phyloP scores from a whole-genome alignment of 2,888 invertebrate genomes.

The Therioaphis trifolii region DNA sequence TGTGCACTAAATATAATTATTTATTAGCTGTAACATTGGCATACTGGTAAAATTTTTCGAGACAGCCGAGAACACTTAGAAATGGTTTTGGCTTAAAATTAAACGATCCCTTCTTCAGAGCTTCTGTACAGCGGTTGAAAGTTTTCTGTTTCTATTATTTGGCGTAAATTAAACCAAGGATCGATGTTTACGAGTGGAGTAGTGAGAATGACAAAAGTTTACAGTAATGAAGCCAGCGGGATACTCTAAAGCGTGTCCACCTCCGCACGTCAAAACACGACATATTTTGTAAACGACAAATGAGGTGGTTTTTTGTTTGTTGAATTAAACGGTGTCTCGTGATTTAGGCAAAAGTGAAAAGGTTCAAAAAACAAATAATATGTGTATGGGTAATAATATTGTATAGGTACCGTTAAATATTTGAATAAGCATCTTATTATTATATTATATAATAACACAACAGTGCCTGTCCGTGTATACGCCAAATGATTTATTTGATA shows the following conservation, averaged over 20 bases:
- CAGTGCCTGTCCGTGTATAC: too few species aligned
- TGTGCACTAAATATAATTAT: too few species aligned
- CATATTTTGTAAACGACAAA: slow-evolving; percentile 16
- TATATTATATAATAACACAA: too few species aligned
- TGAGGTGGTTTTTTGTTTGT: background rate
- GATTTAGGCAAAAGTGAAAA: background rate
- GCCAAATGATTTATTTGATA: slow-evolving; percentile 43
- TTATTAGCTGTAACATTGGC: too few species aligned
- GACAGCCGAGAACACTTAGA: too few species aligned
- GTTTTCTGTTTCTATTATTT: background rate
- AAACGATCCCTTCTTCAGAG: background rate
- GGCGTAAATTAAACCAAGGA: background rate
- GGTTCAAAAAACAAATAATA: slow-evolving; percentile 4
- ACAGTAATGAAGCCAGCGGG: background rate
- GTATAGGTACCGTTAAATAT: slow-evolving; percentile 49
- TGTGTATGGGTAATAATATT: slow-evolving; percentile 1
- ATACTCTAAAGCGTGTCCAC: background rate
- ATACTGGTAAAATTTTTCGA: too few species aligned
- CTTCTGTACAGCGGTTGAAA: background rate
- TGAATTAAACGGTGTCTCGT: too few species aligned
- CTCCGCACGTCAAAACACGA: background rate
- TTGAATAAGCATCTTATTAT: slow-evolving; percentile 39
- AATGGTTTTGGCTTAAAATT: too few species aligned
- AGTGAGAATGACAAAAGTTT: background rate
- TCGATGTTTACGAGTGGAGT: slow-evolving; percentile 4